Conservation (phyloP, 2,113 vertebrate species). For the Seriola quinqueradiata region DNA sequence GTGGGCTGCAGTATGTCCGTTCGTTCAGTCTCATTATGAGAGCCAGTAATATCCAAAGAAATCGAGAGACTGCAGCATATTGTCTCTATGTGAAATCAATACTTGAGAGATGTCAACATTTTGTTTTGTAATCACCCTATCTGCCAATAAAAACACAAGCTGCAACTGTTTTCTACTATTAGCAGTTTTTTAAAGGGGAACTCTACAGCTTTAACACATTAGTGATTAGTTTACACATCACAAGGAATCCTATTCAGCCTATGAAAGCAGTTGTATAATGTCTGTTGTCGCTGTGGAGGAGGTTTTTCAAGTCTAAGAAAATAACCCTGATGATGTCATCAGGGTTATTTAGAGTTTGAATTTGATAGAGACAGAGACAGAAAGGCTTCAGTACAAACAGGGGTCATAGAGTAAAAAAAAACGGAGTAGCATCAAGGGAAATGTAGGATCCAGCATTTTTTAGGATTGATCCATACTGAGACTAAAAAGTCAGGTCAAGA, state of each 20-base stretch:
- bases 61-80: conserved; percentile 31
- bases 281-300: too few species aligned
- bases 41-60: not conserved
- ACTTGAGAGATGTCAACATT: conserved; percentile 33
- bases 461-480: not conserved
- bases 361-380: not conserved
- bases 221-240: not conserved
- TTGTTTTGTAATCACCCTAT: not conserved
- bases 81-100: conserved; percentile 41
- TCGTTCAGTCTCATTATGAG: conserved; percentile 31
- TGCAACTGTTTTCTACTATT: not conserved
- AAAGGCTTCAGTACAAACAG: not conserved
- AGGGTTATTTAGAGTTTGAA: not conserved
- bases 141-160: not conserved
- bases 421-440: conserved; percentile 3
- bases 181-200: not conserved
- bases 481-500: not conserved
- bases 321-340: not conserved
- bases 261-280: not conserved
- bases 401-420: not conserved
- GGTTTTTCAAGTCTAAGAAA: too few species aligned
- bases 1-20: not conserved
- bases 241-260: too few species aligned
- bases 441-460: not conserved
- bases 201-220: not conserved